These are phyloP conservation scores for Macrosoma leucophasiata DNA, from an alignment of 2,888 invertebrate species.

Conservation along the genomic window DNA sequence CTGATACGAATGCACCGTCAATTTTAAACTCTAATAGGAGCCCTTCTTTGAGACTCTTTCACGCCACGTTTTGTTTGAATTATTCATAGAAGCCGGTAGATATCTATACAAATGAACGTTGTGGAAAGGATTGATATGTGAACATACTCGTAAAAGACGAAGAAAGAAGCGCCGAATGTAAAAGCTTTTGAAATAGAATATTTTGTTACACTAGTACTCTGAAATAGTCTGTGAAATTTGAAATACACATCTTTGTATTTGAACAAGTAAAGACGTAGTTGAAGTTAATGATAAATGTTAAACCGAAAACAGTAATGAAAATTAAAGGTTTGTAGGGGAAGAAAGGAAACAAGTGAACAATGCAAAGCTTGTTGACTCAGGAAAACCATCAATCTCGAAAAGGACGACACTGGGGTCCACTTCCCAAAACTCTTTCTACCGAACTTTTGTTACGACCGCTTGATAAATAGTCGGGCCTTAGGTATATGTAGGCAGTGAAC, in stretches of 20 bases:
- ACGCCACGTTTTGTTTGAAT: slow-evolving; percentile 57
- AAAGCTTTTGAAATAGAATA: too few species aligned
- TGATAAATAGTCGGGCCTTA: slow-evolving; percentile 50
- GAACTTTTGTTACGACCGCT: slow-evolving; percentile 58
- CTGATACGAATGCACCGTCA: slow-evolving; percentile 39
- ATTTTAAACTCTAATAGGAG: slow-evolving; percentile 57
- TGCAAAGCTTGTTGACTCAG: slow-evolving; percentile 39
- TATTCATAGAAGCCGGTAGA: slow-evolving; percentile 58
- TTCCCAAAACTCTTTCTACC: slow-evolving; percentile 53
- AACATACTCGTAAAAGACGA: too few species aligned
- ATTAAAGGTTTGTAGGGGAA: slow-evolving; percentile 42
- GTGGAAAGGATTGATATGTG: slow-evolving; percentile 34
- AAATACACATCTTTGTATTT: too few species aligned
- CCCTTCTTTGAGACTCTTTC: slow-evolving; percentile 62
- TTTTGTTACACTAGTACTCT: too few species aligned
- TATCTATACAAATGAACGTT: slow-evolving; percentile 55
- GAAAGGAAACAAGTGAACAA: slow-evolving; percentile 39
- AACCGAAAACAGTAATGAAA: slow-evolving; percentile 32
- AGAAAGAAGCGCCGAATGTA: too few species aligned
- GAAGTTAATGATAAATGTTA: slow-evolving; percentile 16
- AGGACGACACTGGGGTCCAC: slow-evolving; percentile 60
- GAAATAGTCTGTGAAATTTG: too few species aligned
- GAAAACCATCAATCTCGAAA: slow-evolving; percentile 61
- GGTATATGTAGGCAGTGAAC: slow-evolving; percentile 11
- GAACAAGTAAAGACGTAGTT: too few species aligned